Conservation (phyloP, 2,113 vertebrate species). For the Paracanthobrama guichenoti region DNA sequence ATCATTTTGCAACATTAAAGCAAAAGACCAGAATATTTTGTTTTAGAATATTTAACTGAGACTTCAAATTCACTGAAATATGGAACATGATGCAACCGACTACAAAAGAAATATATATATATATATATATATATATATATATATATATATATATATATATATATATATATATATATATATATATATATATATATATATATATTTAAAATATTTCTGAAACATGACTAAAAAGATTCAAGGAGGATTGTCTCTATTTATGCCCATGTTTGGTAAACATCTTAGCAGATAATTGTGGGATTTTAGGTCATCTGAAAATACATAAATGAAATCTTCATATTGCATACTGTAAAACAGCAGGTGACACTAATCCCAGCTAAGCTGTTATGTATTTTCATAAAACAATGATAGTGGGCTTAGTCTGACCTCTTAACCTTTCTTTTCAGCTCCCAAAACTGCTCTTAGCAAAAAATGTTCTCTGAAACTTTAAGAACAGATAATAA, state of each 20-base stretch:
- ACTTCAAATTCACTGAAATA: background rate
- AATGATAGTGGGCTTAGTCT: conserved; percentile 8
- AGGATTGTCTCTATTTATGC: background rate
- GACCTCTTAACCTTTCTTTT: conserved; percentile 31
- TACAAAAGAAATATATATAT: background rate
- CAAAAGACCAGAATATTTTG: background rate
- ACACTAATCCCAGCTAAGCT: conserved; percentile 37
- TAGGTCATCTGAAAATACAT: background rate
- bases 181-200: too few species aligned
- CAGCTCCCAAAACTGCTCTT: background rate
- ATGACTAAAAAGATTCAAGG: background rate
- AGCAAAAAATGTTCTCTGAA: background rate
- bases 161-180: background rate
- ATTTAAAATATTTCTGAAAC: background rate
- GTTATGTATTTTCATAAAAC: conserved; percentile 33
- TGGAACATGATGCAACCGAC: background rate
- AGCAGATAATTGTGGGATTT: background rate
- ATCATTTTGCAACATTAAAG: conserved; percentile 8
- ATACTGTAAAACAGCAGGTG: conserved; percentile 25
- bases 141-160: background rate
- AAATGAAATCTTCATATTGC: conserved; percentile 5
- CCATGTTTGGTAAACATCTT: background rate
- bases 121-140: too few species aligned
- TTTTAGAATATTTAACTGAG: conserved; percentile 10
- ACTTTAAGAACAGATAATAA: background rate